Conservation (phyloP, 2,113 vertebrate species). For the Ceratotherium simum region DNA sequence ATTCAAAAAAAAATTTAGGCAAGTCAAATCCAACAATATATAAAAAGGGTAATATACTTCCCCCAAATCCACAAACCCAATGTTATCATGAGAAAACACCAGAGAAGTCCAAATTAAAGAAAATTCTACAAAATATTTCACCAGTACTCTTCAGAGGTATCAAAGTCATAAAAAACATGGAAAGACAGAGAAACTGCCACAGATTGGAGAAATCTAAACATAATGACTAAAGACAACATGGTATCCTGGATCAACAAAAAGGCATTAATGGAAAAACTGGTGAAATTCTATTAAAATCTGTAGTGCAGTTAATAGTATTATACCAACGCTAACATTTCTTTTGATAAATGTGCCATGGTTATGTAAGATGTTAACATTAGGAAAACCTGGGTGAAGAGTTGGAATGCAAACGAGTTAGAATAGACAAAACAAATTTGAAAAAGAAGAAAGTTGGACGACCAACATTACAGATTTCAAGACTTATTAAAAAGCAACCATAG, state of each 20-base stretch:
- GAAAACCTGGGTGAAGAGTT: not conserved
- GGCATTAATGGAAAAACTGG: not conserved
- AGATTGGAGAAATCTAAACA: not conserved
- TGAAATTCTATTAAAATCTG: not conserved
- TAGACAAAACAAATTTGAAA: not conserved
- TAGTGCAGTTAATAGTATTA: not conserved
- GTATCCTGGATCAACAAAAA: not conserved
- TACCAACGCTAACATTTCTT: not conserved
- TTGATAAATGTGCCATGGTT: not conserved
- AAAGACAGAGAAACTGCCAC: not conserved
- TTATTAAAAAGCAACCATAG: not conserved
- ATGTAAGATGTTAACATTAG: not conserved
- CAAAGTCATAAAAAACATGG: not conserved
- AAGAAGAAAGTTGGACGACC: not conserved
- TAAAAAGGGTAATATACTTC: not conserved
- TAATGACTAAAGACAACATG: not conserved
- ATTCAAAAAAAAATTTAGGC: not conserved
- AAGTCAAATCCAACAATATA: not conserved
- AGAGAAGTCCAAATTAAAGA: not conserved
- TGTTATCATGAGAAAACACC: not conserved
- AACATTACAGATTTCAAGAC: not conserved
- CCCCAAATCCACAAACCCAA: not conserved
- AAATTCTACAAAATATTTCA: not conserved
- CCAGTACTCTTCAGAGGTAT: not conserved
- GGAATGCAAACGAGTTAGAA: not conserved